A percentile compares a stretch with the other conserved stretches of the same genome.
These are phyloP conservation scores for Pammene fasciana DNA, from an alignment of 2,888 invertebrate species.

Conservation along the genomic window DNA sequence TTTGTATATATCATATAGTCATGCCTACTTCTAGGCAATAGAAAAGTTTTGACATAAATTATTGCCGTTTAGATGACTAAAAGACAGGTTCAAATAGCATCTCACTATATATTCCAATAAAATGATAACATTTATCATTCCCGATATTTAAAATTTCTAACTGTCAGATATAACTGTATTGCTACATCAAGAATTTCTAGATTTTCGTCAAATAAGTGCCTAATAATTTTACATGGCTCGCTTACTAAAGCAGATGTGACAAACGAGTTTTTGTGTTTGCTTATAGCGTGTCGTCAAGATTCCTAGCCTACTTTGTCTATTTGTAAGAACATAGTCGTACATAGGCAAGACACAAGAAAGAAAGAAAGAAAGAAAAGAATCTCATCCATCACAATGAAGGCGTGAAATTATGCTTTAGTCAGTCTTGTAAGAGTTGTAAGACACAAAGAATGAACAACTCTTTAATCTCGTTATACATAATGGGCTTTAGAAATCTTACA, in stretches of 20 bases:
- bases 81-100: no score
- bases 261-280: slow-evolving; percentile 37
- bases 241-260: slow-evolving; percentile 10
- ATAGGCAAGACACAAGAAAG: not conserved
- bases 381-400: slow-evolving; percentile 1
- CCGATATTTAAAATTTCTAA: not conserved
- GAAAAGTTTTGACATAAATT: no score
- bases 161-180: slow-evolving; percentile 3
- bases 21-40: no score
- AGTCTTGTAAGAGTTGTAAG: slow-evolving; percentile 8
- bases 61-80: no score
- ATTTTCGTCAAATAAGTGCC: slow-evolving; percentile 23
- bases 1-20: no score
- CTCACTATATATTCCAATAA: no score
- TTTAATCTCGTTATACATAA: not conserved
- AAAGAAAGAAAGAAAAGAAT: slow-evolving; percentile 6
- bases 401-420: not conserved
- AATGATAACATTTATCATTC: no score
- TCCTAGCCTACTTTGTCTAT: slow-evolving; percentile 14
- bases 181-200: not conserved
- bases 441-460: not conserved
- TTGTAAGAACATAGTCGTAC: not conserved
- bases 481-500: not conserved
- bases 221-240: slow-evolving; percentile 15
- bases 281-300: slow-evolving; percentile 22